Base-by-base conservation (phyloP, 2,797 vertebrate genomes). In the Phalanger gymnotis region DNA sequence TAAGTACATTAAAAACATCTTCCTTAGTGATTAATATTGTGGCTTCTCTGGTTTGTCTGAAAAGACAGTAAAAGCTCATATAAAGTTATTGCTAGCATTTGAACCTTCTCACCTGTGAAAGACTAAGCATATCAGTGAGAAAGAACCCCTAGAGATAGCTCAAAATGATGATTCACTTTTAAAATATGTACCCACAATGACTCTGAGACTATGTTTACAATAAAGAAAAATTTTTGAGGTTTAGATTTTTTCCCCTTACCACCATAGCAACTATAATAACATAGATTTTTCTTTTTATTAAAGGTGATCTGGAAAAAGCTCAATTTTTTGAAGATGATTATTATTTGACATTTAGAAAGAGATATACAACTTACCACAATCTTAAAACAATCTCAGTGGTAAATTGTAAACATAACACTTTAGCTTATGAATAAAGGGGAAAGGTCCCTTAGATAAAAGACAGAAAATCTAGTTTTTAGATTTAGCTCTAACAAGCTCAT, bases 91-190 rank as follows among this genome's bases (percentile, higher is more conserved):
- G 93, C 34, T 0, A 61, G 96, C 19, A 3, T 52, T 97, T 2
- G 12, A 89, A 97, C 19, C 0, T 94, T 96, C 90, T 97, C 89
- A 58, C 25, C 47, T 95, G n/a, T 40, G 93, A 97, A 97, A 66
- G 56, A 27, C 90, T 94, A 90, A 98, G 96, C 92, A 58, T 0
- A 16, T 0, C 1, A 53, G 53, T 58, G 14, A 57, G 95, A 14
- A 3, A 28, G 31, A 40, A 58, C 95, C 57, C 56, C 96, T 53
- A 9, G 47, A n/a, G 54, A 28, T 81, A 6, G 56, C 5, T 92
- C 11, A 54, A 90, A 89, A 90, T 96, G 61, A 66, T n/a, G 91
- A 34, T 91, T 95, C 10, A 73, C 52, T 95, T 98, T 55, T 92
- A 97, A 96, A 66, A 94, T 93, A 92, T 92, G 0, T 9, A 66